Evolutionary conservation across 2,113 vertebrate genomes (phyloP), one percentile per base, ranked within the genome.

Genomic region (Pygoscelis adeliae): DNA sequence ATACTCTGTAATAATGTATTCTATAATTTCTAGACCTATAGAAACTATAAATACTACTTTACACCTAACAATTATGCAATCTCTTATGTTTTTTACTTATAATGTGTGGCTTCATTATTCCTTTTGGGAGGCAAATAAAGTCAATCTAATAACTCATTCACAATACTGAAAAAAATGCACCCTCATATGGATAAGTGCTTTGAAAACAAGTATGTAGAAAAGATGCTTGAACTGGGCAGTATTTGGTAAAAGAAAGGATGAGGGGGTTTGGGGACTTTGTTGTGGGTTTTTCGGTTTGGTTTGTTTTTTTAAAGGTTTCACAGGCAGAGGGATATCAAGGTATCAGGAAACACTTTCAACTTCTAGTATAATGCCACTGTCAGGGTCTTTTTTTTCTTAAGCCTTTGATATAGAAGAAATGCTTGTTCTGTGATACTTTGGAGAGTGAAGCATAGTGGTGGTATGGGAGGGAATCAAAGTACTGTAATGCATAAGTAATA

Each of bases 201-300:
- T 59, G 46, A 81, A 92, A 85, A 9, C 9, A 74, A 62, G 17
- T 47, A 13, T 11, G 19, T 52, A 34, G 63, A 69, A n/a, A 81
- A 77, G 21, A 44, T 42, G 10, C 4, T 71, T 89, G 7, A 40
- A 61, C 32, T 30, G 10, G 11, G 12, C 11, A n/a, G 11, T 59
- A 76, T 69, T 42, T 74, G 10, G 9, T 71, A 66, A 66, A 85
- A 78, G 18, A 42, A 67, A 34, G 10, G 15, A 36, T 66, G 5
- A 40, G 5, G 3, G 6, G 1, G 4, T 1, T 40, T 50, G 22
- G 10, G 6, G 8, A 3, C 15, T 20, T 58, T 52, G 5, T 32
- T 63, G 6, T 13, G 36, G 6, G 4, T 19, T 9, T 8, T 44
- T 63, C 22, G 11, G 5, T 76, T 29, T 36, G 19, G 27, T 22